A percentile compares a stretch with the other conserved stretches of the same genome.
Evolutionary conservation across 2,888 invertebrate genomes (phyloP).

Genomic region (Agrenia bidenticulata): DNA sequence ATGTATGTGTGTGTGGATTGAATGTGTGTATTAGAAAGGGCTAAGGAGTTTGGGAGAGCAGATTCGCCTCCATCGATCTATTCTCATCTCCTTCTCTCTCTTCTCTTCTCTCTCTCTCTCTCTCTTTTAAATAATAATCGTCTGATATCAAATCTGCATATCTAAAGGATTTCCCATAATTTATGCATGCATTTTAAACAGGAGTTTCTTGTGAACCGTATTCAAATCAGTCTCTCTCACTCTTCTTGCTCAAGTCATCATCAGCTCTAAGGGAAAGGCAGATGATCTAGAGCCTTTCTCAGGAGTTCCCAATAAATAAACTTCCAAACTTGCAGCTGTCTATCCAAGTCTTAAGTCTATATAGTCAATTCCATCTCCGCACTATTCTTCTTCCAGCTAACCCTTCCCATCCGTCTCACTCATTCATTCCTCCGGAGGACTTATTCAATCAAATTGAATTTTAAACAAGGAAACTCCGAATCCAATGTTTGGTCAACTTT

Average conservation of each 20-base stretch:
- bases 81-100: conserved; percentile 19
- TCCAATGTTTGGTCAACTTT: no score
- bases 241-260: conserved; percentile 17
- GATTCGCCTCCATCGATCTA: conserved; percentile 10
- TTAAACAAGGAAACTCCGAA: background rate
- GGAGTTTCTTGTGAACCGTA: conserved; percentile 38
- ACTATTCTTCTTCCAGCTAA: background rate
- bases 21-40: no score
- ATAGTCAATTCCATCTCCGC: background rate
- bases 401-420: background rate
- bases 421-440: no score
- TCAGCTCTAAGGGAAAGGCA: background rate
- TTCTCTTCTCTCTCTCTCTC: conserved; percentile 14
- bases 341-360: background rate
- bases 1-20: no score
- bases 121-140: conserved; percentile 15
- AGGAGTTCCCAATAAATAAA: background rate
- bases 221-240: conserved; percentile 8
- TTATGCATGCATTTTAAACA: conserved; percentile 53
- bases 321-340: conserved; percentile 14
- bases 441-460: background rate
- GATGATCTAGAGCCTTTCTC: conserved; percentile 7
- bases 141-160: conserved; percentile 51
- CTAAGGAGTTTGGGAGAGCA: conserved; percentile 37
- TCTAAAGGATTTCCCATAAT: conserved; percentile 52